Conservation (phyloP, 1,140 invertebrate species). For the Sitophilus oryzae region DNA sequence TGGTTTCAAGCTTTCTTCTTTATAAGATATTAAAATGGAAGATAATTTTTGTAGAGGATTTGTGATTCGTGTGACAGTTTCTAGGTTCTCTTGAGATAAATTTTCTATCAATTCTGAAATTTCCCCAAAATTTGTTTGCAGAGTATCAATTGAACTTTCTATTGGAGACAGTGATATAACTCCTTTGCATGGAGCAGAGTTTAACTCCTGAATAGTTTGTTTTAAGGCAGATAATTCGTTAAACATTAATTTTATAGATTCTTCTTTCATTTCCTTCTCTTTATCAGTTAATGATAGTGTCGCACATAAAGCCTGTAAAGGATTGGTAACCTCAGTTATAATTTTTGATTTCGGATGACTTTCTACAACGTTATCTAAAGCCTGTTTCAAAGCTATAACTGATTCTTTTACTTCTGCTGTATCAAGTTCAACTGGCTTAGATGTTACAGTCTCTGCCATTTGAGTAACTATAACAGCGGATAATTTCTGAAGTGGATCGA, state of each 20-base stretch:
- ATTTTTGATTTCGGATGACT: background rate
- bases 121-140: background rate
- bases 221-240: slow-evolving; percentile 17
- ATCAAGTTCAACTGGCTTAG: slow-evolving; percentile 9
- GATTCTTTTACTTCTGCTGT: slow-evolving; percentile 12
- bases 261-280: background rate
- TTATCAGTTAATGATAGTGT: background rate
- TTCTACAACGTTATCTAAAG: background rate
- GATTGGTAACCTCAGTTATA: background rate
- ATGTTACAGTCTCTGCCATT: slow-evolving; percentile 1
- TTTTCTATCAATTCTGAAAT: slow-evolving; percentile 2
- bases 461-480: slow-evolving; percentile 9
- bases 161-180: slow-evolving; percentile 15
- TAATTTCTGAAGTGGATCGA: slow-evolving; percentile 13
- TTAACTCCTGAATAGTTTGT: slow-evolving; percentile 16
- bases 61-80: background rate
- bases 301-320: slow-evolving; percentile 1
- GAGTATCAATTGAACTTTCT: slow-evolving; percentile 3
- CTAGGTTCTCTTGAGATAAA: background rate
- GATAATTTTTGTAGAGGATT: slow-evolving; percentile 11
- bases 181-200: slow-evolving; percentile 16
- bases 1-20: slow-evolving; percentile 11
- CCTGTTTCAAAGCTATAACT: slow-evolving; percentile 7
- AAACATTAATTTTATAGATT: background rate
- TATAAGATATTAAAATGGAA: slow-evolving; percentile 14